Base-by-base conservation (phyloP, 2,888 invertebrate genomes). In the Pseudoips prasinana region DNA sequence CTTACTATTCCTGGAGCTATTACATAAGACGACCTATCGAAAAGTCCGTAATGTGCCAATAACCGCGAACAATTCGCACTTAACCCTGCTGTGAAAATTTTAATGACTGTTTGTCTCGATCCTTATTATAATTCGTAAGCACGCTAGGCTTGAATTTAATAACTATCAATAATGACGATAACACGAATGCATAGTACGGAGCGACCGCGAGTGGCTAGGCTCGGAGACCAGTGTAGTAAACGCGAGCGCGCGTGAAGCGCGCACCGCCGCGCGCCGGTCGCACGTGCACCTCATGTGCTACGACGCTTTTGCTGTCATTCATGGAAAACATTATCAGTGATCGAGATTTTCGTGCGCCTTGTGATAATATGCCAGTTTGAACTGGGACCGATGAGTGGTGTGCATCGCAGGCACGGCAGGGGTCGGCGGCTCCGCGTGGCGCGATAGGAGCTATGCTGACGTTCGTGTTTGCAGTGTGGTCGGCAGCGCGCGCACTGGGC, bases 401-500 rank as follows among this genome's bases (percentile, higher is more conserved):
- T 68, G 67, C 60, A 49, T 60, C 59, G 75, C 69, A 56, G 73
- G 64, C 72, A 59, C 66, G 58, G 73, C 64, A 70, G 66, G 73
- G 70, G 70, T 53, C 63, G 74, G 66, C 60, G 78, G 58, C 64
- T 74, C 58, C 72, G 77, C 50, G 73, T 69, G 68, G 71, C 69
- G 54, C 74, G 81, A 57, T 81, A 82, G 73, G 55, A 62, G 65
- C 52, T 43, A 92, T 92, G 92, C 81, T 92, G 79, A 91, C 91
- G 67, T 74, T 92, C 66, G 87, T 92, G 64, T 90, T 91, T 67
- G 88, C 91, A 77, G 79, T 91, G 81, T 92, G 91, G 92, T 90
- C 91, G 64, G 87, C 89, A 54, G 90, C 91, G 68, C 91, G 91
- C 73, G 91, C 90, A 79, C 80, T 92, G 63, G 82, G 88, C 64